Conservation (phyloP, 2,888 invertebrate genomes). For the Apotomis turbidana region DNA sequence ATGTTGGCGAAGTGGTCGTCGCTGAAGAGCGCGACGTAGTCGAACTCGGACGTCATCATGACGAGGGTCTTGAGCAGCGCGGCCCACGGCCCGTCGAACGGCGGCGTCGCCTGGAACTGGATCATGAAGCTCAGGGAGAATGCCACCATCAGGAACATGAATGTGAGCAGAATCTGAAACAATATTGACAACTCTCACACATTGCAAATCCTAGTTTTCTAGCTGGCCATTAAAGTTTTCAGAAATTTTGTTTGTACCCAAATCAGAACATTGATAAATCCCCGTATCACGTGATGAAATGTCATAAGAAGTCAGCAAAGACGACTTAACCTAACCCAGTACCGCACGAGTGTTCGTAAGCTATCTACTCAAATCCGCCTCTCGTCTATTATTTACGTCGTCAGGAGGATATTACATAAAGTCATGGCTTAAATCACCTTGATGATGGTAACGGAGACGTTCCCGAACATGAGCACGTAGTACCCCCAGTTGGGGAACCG, state of each 20-base stretch:
- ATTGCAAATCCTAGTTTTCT: too few relatives aligned
- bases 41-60: too few relatives aligned
- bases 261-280: too few relatives aligned
- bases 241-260: too few relatives aligned
- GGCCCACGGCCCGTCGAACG: conserved; percentile 56
- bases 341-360: too few relatives aligned
- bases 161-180: conserved; percentile 15
- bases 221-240: too few relatives aligned
- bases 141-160: conserved; percentile 55
- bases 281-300: too few relatives aligned
- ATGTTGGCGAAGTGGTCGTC: background rate
- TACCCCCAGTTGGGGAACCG: conserved; percentile 59
- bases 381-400: too few relatives aligned
- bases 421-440: background rate
- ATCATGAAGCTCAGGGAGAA: conserved; percentile 64
- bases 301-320: too few relatives aligned
- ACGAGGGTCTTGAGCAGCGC: conserved; percentile 58
- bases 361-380: too few relatives aligned
- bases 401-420: background rate
- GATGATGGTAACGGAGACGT: conserved; percentile 1
- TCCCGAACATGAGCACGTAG: conserved; percentile 46
- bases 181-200: background rate
- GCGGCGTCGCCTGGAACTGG: conserved; percentile 53
- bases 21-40: too few relatives aligned
- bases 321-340: too few relatives aligned